Conservation (phyloP, 2,888 invertebrate genomes). For the Dicycla oo region DNA sequence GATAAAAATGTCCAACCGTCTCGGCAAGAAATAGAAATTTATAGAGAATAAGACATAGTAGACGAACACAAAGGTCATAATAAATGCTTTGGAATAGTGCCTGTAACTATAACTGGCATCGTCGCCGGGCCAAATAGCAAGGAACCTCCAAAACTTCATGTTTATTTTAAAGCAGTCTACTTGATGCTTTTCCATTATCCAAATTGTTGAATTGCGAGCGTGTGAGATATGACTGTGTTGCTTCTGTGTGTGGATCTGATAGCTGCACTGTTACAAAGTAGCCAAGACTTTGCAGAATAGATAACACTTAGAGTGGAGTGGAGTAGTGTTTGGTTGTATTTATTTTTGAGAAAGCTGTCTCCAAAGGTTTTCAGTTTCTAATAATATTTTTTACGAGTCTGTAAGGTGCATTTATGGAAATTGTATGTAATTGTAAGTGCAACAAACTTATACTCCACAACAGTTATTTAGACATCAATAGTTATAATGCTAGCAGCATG, state of each 20-base stretch:
- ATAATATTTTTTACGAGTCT: background rate
- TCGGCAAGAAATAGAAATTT: conserved; percentile 76
- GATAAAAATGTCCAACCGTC: conserved; percentile 72
- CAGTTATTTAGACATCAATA: background rate
- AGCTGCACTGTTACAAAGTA: conserved; percentile 32
- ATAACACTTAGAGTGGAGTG: conserved; percentile 35
- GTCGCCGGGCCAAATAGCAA: conserved; percentile 72
- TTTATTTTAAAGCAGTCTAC: conserved; percentile 76
- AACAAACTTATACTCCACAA: background rate
- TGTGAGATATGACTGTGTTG: conserved; percentile 24
- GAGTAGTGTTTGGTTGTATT: conserved; percentile 24
- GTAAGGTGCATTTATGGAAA: background rate
- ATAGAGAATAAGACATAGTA: conserved; percentile 68
- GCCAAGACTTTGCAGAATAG: conserved; percentile 11
- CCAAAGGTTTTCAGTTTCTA: background rate
- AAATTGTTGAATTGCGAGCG: conserved; percentile 37
- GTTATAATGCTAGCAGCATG: background rate
- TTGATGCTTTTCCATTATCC: conserved; percentile 66
- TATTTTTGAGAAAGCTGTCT: background rate
- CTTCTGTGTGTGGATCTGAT: conserved; percentile 38
- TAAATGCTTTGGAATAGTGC: conserved; percentile 68
- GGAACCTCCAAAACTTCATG: conserved; percentile 73
- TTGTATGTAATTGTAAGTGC: background rate
- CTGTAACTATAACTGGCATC: conserved; percentile 61
- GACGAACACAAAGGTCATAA: conserved; percentile 65